Conservation (phyloP, 2,113 vertebrate genomes). For the Motacilla alba region DNA sequence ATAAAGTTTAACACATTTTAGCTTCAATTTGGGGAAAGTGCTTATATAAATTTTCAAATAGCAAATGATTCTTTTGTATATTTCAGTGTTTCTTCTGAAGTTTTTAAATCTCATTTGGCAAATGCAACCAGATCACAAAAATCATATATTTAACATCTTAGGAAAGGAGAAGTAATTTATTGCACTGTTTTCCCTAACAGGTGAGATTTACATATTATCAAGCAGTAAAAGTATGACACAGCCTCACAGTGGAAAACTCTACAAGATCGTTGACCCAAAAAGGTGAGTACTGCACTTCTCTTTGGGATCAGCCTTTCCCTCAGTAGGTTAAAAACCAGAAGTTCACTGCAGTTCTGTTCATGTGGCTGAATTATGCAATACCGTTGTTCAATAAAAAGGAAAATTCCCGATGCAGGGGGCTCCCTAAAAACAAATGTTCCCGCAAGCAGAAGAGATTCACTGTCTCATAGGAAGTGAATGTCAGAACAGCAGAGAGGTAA, state of each 20-base stretch:
- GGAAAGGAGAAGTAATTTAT: not conserved
- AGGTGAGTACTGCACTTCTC: constrained; percentile 75
- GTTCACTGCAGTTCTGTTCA: not conserved
- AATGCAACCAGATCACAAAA: not conserved
- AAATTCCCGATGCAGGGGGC: not conserved
- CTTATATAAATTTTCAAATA: not conserved
- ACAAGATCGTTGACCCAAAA: constrained; percentile 95
- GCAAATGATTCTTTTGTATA: not conserved
- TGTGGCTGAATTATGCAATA: not conserved
- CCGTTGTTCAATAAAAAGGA: not conserved
- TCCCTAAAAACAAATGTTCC: not conserved
- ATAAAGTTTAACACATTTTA: not conserved
- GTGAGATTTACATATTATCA: constrained; percentile 93
- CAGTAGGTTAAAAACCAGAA: not conserved
- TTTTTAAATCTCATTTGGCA: not conserved
- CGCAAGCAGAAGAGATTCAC: not conserved
- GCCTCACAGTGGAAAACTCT: constrained; percentile 93
- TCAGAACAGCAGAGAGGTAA: not conserved
- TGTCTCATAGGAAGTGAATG: not conserved
- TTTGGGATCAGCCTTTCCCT: not conserved
- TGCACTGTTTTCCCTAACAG: constrained; percentile 70
- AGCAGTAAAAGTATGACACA: constrained; percentile 95
- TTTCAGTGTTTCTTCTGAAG: not conserved
- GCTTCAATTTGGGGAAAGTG: not conserved
- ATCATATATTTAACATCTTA: not conserved